Conservation (phyloP, 1,140 invertebrate species). For the Nasonia giraulti region DNA sequence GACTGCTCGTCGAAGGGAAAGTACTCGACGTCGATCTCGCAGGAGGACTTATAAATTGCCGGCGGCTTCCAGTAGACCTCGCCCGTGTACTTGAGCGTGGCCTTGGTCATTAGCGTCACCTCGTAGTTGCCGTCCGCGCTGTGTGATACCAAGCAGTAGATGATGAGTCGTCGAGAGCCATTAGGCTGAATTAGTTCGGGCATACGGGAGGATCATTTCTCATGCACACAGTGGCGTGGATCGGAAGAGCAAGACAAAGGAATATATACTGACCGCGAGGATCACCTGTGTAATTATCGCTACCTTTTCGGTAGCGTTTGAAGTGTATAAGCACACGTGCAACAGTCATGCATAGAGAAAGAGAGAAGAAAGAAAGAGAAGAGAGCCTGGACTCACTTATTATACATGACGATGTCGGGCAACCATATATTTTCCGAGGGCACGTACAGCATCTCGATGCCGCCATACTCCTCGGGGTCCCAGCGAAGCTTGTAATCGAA, state of each 20-base stretch:
- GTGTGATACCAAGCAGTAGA: background rate
- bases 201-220: background rate
- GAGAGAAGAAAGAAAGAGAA: slow-evolving; percentile 17
- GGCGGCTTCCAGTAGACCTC: slow-evolving; percentile 98
- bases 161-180: background rate
- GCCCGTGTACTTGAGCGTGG: slow-evolving; percentile 90
- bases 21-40: slow-evolving; percentile 96
- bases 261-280: background rate
- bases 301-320: too few relatives aligned
- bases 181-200: background rate
- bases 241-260: background rate
- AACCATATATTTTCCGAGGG: slow-evolving; percentile 95
- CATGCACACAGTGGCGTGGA: background rate
- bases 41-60: slow-evolving; percentile 98
- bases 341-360: background rate
- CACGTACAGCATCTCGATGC: slow-evolving; percentile 93
- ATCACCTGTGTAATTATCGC: too few relatives aligned
- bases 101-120: slow-evolving; percentile 97
- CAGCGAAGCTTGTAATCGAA: slow-evolving; percentile 94
- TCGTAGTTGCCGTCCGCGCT: slow-evolving; percentile 98
- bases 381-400: slow-evolving; percentile 79
- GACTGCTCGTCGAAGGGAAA: slow-evolving; percentile 96
- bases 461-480: slow-evolving; percentile 95
- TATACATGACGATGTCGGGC: slow-evolving; percentile 91
- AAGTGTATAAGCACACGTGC: too few relatives aligned